These are phyloP conservation scores for Meriones psammophilus DNA, from an alignment of 2,797 vertebrate species.

Conservation along the genomic window DNA sequence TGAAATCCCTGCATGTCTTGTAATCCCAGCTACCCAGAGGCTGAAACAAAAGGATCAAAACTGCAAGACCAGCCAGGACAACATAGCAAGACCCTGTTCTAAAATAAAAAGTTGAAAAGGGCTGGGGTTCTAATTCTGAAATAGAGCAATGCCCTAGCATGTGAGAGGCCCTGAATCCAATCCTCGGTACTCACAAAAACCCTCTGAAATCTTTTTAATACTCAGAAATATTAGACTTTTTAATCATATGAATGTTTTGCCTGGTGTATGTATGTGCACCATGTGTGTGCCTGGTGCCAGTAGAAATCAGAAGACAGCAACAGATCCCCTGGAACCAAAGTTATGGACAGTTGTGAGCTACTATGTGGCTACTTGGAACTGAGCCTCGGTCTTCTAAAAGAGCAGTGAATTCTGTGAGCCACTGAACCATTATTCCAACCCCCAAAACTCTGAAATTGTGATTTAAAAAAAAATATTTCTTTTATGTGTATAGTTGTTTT, in stretches of 20 bases:
- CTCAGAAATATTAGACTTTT: background rate
- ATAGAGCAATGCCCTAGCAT: background rate
- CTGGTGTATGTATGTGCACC: background rate
- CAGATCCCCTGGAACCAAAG: background rate
- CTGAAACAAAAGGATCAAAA: background rate
- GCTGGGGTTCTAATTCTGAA: background rate
- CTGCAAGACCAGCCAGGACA: background rate
- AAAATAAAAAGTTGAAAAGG: background rate
- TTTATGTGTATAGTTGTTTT: background rate
- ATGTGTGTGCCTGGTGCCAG: background rate
- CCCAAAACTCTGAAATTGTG: background rate
- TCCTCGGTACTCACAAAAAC: background rate
- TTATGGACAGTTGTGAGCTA: background rate
- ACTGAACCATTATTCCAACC: background rate
- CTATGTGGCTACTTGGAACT: background rate
- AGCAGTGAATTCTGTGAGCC: background rate
- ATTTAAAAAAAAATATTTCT: background rate
- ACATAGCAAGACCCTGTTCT: background rate
- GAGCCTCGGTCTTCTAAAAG: background rate
- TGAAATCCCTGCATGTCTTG: background rate
- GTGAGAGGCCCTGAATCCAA: background rate
- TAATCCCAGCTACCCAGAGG: background rate
- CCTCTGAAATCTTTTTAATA: background rate
- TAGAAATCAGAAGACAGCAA: background rate
- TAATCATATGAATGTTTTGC: background rate